Conservation (phyloP, 2,113 vertebrate species). For the Shinisaurus crocodilurus region DNA sequence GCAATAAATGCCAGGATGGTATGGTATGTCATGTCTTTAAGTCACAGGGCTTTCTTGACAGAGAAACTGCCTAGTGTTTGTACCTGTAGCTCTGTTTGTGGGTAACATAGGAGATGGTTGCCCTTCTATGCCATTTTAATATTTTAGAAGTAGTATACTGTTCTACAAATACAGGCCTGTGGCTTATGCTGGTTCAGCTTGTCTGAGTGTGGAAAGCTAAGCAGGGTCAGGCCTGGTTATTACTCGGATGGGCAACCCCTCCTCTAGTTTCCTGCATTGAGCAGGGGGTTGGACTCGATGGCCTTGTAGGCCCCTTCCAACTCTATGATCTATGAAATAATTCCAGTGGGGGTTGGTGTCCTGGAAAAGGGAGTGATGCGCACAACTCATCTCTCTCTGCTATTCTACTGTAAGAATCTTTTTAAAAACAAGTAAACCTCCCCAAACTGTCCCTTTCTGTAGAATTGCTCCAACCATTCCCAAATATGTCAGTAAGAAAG, state of each 20-base stretch:
- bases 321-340: too few species aligned
- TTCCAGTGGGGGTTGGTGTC: not conserved
- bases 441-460: not conserved
- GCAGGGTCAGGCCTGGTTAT: too few species aligned
- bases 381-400: not conserved
- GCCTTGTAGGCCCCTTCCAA: too few species aligned
- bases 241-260: too few species aligned
- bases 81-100: not conserved
- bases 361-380: not conserved
- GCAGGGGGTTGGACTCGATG: too few species aligned
- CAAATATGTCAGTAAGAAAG: slow-evolving; percentile 4
- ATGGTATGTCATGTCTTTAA: slow-evolving; percentile 12
- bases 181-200: too few species aligned
- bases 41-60: not conserved
- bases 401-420: not conserved
- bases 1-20: slow-evolving; percentile 11
- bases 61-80: not conserved
- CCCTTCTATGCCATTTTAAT: not conserved
- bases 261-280: too few species aligned
- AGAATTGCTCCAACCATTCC: not conserved
- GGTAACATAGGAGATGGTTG: not conserved
- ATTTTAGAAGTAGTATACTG: not conserved
- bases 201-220: too few species aligned
- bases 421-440: not conserved
- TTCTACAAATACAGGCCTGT: not conserved